Evolutionary conservation across 2,888 invertebrate genomes (phyloP).

Genomic region (Syritta pipiens): DNA sequence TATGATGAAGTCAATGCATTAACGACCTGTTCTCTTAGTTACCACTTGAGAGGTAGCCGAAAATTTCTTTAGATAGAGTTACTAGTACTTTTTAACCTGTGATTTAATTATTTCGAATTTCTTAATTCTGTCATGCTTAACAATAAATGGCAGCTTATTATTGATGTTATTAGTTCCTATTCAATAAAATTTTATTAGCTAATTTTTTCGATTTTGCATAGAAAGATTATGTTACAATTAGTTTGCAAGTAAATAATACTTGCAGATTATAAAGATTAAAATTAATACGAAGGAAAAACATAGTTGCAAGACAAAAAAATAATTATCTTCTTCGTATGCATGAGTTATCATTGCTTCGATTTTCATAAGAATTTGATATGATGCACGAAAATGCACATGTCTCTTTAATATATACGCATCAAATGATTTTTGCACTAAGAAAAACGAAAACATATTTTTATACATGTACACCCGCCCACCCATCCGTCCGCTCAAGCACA

Average conservation of each 20-base stretch:
- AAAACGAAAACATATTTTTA: not conserved
- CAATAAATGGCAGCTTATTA: slow-evolving; percentile 54
- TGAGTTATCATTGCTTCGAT: slow-evolving; percentile 5
- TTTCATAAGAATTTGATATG: slow-evolving; percentile 9
- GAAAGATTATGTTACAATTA: not conserved
- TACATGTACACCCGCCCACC: too few relatives aligned
- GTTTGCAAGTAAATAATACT: not conserved
- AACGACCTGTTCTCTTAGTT: too few relatives aligned
- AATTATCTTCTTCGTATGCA: too few relatives aligned
- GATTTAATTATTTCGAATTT: too few relatives aligned
- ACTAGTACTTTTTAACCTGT: too few relatives aligned
- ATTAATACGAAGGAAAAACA: not conserved
- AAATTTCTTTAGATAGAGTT: too few relatives aligned
- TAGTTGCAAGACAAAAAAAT: not conserved
- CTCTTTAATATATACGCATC: not conserved
- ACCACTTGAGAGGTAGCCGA: too few relatives aligned
- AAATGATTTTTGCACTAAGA: not conserved
- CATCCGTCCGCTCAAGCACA: too few relatives aligned
- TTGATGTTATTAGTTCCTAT: slow-evolving; percentile 24
- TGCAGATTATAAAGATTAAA: not conserved
- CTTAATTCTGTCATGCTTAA: too few relatives aligned
- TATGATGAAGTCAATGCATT: too few relatives aligned
- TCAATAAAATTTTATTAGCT: slow-evolving; percentile 10
- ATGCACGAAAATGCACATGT: not conserved
- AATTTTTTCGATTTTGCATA: not conserved